Percentiles rank a stretch among this genome's conserved stretches.
phyloP scores from a whole-genome alignment of 1,140 invertebrate genomes.

The Laupala kohalensis region DNA sequence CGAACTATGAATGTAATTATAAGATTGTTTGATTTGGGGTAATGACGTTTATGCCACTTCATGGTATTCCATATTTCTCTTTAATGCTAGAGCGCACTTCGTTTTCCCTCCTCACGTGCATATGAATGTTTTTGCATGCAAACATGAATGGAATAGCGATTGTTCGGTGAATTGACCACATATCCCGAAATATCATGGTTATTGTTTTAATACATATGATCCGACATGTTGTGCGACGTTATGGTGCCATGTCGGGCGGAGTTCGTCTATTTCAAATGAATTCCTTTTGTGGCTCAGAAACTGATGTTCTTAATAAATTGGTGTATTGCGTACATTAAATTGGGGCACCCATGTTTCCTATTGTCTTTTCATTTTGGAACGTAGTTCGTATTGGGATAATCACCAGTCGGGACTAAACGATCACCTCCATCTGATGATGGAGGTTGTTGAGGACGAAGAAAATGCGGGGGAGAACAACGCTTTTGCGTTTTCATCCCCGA shows the following conservation, averaged over 20 bases:
- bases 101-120: background rate
- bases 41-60: background rate
- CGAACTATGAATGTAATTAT: no score
- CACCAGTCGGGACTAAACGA: background rate
- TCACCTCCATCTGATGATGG: background rate
- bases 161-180: background rate
- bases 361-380: background rate
- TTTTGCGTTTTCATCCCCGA: background rate
- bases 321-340: background rate
- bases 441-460: background rate
- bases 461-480: background rate
- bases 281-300: background rate
- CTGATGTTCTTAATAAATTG: background rate
- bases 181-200: background rate
- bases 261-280: background rate
- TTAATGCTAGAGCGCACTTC: background rate
- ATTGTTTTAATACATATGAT: background rate
- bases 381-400: background rate
- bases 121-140: background rate
- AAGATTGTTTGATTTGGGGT: background rate
- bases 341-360: background rate
- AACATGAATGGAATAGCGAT: background rate
- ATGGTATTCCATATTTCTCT: background rate
- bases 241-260: background rate
- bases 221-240: background rate